Evolutionary conservation across 2,113 vertebrate species (phyloP).

Genomic region (Eurypyga helias): DNA sequence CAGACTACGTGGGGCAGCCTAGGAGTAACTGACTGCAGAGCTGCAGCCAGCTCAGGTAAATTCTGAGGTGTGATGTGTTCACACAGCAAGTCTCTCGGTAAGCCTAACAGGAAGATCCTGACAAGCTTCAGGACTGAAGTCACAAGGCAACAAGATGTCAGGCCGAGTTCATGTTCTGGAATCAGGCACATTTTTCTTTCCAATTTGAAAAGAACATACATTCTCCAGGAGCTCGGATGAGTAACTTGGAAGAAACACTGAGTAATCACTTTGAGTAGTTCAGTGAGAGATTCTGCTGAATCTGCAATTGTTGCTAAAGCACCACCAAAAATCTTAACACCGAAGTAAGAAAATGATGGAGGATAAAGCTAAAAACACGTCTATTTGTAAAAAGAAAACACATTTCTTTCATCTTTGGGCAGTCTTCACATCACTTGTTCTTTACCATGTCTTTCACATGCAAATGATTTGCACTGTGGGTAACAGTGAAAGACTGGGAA

Average conservation of each 20-base stretch:
- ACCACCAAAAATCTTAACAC: neutral
- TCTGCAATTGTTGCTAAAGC: neutral
- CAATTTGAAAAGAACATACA: neutral
- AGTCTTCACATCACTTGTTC: neutral
- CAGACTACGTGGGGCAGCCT: rapidly evolving
- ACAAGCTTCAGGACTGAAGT: neutral
- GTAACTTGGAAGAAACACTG: neutral
- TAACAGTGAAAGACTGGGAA: neutral
- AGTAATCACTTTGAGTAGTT: neutral
- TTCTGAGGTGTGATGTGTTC: neutral
- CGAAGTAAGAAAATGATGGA: neutral
- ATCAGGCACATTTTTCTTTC: neutral
- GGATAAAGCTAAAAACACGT: neutral
- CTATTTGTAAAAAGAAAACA: neutral
- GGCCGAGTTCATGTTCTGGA: neutral
- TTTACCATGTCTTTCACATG: neutral
- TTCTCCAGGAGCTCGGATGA: neutral
- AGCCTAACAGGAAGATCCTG: neutral
- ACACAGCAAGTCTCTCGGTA: neutral
- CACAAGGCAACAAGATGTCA: neutral
- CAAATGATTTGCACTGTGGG: neutral
- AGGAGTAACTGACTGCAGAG: neutral
- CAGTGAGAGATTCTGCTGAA: neutral
- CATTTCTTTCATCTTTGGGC: neutral
- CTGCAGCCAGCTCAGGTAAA: neutral